Conservation (phyloP, 2,797 vertebrate species). For the Aeoliscus strigatus region DNA sequence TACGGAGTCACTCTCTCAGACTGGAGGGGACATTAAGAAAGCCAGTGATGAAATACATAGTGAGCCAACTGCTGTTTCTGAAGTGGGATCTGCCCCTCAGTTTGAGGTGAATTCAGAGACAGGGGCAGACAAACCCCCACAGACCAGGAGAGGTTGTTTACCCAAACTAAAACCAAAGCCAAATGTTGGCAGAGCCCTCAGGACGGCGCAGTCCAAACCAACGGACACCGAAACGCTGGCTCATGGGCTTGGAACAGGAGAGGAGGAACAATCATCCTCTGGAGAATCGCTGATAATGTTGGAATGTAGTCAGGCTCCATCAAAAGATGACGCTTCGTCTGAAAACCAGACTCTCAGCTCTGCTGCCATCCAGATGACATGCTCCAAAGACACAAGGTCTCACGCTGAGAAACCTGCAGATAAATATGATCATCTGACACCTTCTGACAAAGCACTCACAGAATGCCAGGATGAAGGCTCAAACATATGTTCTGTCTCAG, state of each 20-base stretch:
- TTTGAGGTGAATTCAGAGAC: slow-evolving; percentile 6
- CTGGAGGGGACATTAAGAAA: neutral
- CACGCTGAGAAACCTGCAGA: too few species aligned
- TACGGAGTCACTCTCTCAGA: neutral
- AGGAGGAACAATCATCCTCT: too few species aligned
- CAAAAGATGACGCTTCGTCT: too few species aligned
- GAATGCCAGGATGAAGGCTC: neutral
- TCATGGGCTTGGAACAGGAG: too few species aligned
- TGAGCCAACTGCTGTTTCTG: slow-evolving; percentile 1
- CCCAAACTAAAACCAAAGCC: slow-evolving; percentile 53
- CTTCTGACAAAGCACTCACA: neutral
- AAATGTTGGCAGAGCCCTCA: slow-evolving; percentile 26
- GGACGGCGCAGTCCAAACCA: slow-evolving; percentile 18
- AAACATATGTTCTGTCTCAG: neutral
- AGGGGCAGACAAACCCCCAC: slow-evolving; percentile 11
- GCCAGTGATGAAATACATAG: slow-evolving; percentile 2
- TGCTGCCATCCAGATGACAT: too few species aligned
- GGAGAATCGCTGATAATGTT: too few species aligned
- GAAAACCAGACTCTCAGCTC: too few species aligned
- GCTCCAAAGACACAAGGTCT: too few species aligned
- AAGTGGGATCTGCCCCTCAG: neutral
- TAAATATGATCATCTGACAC: too few species aligned
- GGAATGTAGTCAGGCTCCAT: too few species aligned
- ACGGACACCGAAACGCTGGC: too few species aligned
- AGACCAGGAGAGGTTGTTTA: slow-evolving; percentile 9